Percentiles rank a stretch among this genome's conserved stretches.
Evolutionary conservation across 2,797 vertebrate genomes (phyloP).

Genomic region (Ispidina lecontei): DNA sequence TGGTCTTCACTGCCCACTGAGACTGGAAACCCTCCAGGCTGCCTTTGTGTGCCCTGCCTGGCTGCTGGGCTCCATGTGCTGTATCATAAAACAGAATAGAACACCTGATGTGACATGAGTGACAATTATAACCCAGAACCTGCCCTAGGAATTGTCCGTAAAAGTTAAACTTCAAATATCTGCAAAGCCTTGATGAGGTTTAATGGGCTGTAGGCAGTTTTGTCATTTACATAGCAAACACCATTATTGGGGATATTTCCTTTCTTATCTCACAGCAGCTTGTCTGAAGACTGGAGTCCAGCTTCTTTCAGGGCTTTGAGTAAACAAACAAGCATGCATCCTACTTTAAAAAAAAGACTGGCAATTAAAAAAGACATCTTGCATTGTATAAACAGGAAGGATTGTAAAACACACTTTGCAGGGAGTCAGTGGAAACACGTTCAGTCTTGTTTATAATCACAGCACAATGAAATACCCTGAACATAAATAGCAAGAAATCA

Average conservation of each 20-base stretch:
- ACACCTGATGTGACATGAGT: not conserved
- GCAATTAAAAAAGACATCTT: constrained; percentile 56
- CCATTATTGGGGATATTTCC: not conserved
- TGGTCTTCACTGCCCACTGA: accelerated
- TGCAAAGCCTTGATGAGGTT: constrained; percentile 12
- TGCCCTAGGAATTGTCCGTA: not conserved
- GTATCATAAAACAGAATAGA: not conserved
- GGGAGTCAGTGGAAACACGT: constrained; percentile 38
- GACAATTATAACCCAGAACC: not conserved
- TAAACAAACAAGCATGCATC: constrained; percentile 53
- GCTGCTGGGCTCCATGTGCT: not conserved
- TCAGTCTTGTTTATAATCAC: constrained; percentile 70
- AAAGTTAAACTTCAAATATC: not conserved
- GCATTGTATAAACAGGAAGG: constrained; percentile 26
- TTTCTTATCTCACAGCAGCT: not conserved
- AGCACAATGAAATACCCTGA: constrained; percentile 65
- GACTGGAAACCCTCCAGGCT: not conserved
- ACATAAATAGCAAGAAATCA: constrained; percentile 75
- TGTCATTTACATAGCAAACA: not conserved
- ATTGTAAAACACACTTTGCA: constrained; percentile 50
- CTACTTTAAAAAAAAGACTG: not conserved
- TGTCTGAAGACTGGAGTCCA: not conserved
- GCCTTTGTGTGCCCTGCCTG: not conserved
- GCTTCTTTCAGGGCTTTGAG: not conserved
- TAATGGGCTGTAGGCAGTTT: not conserved